Percentiles rank a stretch among this genome's conserved stretches.
Conservation (phyloP, 2,113 vertebrate species). For the Dipodomys ordii region DNA sequence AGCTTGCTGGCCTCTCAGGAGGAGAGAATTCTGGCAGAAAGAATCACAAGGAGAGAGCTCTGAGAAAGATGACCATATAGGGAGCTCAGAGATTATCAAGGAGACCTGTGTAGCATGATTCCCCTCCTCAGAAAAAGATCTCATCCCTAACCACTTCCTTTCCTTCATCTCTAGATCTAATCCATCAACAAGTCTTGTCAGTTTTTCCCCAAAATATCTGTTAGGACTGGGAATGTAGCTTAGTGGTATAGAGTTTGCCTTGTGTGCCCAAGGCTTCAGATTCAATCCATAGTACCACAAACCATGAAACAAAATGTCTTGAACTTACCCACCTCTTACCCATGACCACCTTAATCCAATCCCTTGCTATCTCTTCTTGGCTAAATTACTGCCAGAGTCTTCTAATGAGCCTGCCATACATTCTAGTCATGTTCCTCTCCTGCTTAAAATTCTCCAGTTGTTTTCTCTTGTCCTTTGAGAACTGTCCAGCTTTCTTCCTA, state of each 20-base stretch:
- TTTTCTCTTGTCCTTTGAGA: conserved; percentile 14
- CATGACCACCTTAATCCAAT: background rate
- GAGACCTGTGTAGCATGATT: background rate
- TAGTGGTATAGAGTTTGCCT: too few relatives aligned
- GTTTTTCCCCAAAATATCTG: background rate
- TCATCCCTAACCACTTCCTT: background rate
- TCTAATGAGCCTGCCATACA: background rate
- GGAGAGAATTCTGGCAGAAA: background rate
- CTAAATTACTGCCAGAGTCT: background rate
- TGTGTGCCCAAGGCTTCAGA: too few relatives aligned
- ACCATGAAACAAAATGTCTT: background rate
- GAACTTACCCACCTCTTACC: background rate
- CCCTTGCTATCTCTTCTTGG: background rate
- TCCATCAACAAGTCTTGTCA: background rate
- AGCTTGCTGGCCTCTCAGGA: too few relatives aligned
- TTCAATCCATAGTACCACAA: too few relatives aligned
- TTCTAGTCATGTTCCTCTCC: background rate
- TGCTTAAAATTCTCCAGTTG: background rate
- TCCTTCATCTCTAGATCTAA: background rate
- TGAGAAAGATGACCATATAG: background rate
- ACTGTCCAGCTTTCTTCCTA: background rate
- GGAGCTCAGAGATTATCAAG: background rate
- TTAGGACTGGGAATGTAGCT: too few relatives aligned
- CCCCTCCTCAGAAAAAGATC: background rate
- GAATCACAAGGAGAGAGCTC: background rate